phyloP scores from a whole-genome alignment of 2,797 vertebrate genomes.

The Remorina albescens region DNA sequence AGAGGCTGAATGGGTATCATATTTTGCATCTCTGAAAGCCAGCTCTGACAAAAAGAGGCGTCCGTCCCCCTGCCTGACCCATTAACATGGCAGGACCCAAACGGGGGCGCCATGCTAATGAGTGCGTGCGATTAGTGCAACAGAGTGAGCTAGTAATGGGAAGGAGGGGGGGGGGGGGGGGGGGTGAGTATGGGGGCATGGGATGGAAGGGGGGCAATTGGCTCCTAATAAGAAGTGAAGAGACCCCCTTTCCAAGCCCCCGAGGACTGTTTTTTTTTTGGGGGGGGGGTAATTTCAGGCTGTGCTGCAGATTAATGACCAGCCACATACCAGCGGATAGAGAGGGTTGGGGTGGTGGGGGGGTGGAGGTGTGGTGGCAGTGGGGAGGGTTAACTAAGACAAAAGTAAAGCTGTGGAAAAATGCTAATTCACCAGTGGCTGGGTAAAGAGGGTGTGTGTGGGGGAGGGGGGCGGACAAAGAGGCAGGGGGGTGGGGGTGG shows the following conservation, averaged over 20 bases:
- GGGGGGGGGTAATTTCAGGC: constrained; percentile 70
- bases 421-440: constrained; percentile 81
- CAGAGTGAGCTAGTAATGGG: constrained; percentile 61
- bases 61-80: constrained; percentile 73
- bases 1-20: constrained; percentile 64
- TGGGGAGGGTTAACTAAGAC: constrained; percentile 74
- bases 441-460: constrained; percentile 19
- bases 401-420: constrained; percentile 82
- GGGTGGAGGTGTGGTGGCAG: constrained; percentile 40
- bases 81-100: constrained; percentile 73
- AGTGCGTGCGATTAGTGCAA: constrained; percentile 74
- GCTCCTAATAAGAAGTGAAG: constrained; percentile 80
- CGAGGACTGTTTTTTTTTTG: constrained; percentile 49
- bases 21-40: constrained; percentile 83
- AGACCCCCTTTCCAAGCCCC: constrained; percentile 72
- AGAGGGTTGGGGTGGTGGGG: constrained; percentile 6
- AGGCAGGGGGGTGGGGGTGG: constrained; percentile 58
- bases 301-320: constrained; percentile 78
- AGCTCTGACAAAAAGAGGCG: constrained; percentile 72
- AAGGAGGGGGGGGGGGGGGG: constrained; percentile 15
- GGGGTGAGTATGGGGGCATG: no score
- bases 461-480: constrained; percentile 36
- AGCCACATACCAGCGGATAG: constrained; percentile 73
- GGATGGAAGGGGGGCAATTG: constrained; percentile 35
- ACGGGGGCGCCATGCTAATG: constrained; percentile 82